These are phyloP conservation scores for Echinometra lucunter DNA, from an alignment of 53 echinoderm and acorn worm genomes.

Conservation along the genomic window DNA sequence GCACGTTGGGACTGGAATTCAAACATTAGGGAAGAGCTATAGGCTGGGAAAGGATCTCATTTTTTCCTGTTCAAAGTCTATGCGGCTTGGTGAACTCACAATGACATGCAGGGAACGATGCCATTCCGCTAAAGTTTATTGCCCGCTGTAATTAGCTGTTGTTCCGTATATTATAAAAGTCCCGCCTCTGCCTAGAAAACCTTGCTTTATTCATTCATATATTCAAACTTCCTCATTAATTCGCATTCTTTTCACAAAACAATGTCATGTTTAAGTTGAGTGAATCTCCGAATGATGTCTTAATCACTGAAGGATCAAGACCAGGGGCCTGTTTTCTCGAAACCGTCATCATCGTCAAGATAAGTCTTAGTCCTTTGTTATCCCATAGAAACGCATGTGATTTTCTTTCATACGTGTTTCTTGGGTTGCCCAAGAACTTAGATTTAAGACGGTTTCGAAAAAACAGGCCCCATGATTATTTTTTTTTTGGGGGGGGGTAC, in stretches of 20 bases:
- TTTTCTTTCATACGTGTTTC: too few species aligned
- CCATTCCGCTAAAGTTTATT: constrained; percentile 16
- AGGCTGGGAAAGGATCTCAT: not conserved
- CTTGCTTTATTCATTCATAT: not conserved
- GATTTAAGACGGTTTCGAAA: too few species aligned
- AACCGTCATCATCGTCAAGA: too few species aligned
- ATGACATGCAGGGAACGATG: not conserved
- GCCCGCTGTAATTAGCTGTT: not conserved
- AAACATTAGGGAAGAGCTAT: not conserved
- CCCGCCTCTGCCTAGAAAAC: not conserved
- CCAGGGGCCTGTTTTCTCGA: too few species aligned
- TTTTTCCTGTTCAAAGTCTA: constrained; percentile 40
- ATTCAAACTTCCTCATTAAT: not conserved
- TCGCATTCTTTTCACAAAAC: not conserved
- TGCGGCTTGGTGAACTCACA: not conserved
- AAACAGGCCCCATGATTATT: too few species aligned
- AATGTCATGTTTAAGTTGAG: not conserved
- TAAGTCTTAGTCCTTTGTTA: too few species aligned
- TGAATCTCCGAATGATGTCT: not conserved
- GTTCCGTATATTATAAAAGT: not conserved
- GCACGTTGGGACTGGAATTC: not conserved
- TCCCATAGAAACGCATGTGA: too few species aligned
- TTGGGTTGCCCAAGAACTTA: too few species aligned
- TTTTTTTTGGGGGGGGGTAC: too few species aligned
- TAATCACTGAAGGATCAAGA: not conserved